phyloP scores from a whole-genome alignment of 1,140 invertebrate species.

The Atta texana region DNA sequence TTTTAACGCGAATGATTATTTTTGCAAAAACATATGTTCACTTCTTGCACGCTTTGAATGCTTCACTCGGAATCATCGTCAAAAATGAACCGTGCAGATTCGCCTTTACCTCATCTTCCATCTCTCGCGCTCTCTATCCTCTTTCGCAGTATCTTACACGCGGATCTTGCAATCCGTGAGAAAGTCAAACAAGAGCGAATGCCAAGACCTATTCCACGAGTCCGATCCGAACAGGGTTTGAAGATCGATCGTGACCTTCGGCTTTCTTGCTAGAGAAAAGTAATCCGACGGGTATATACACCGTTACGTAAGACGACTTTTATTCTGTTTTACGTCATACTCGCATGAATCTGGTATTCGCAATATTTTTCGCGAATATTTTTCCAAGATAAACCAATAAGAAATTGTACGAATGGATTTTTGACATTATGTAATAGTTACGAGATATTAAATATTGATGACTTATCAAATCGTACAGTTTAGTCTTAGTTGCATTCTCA shows the following conservation, averaged over 20 bases:
- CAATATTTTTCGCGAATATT: slow-evolving; percentile 17
- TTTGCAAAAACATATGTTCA: slow-evolving; percentile 30
- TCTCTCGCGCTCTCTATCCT: slow-evolving; percentile 13
- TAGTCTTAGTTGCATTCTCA: not conserved
- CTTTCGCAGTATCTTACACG: slow-evolving; percentile 8
- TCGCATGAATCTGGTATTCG: slow-evolving; percentile 25
- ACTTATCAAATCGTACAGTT: not conserved
- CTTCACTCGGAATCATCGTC: slow-evolving; percentile 37
- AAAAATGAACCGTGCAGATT: slow-evolving; percentile 47
- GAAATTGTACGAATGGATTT: not conserved
- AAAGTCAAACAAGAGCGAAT: slow-evolving; percentile 60
- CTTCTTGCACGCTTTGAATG: not conserved
- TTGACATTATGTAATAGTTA: not conserved
- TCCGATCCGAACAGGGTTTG: slow-evolving; percentile 38
- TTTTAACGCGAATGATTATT: slow-evolving; percentile 44
- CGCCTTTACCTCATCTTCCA: slow-evolving; percentile 41
- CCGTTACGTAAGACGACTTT: slow-evolving; percentile 42
- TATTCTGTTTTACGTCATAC: slow-evolving; percentile 52
- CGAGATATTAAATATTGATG: not conserved
- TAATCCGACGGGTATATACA: slow-evolving; percentile 43
- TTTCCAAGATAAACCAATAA: not conserved
- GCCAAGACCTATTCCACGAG: slow-evolving; percentile 53
- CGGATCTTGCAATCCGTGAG: slow-evolving; percentile 53
- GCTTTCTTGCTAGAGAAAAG: slow-evolving; percentile 41
- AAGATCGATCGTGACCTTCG: slow-evolving; percentile 61